Base-by-base conservation (phyloP, 2,888 invertebrate genomes). In the Axea sp. region DNA sequence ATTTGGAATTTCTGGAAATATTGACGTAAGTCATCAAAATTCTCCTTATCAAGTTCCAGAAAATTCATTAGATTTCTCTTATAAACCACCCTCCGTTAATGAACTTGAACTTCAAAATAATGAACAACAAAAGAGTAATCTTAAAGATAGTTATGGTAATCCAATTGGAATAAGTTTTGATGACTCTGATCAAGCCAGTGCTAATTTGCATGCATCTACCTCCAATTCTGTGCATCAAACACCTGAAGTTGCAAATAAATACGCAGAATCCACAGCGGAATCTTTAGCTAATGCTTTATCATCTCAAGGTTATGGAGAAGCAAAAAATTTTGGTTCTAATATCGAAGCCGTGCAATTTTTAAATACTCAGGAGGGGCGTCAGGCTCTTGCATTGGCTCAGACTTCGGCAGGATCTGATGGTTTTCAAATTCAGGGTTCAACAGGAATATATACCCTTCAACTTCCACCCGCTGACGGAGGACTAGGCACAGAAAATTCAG, bases 401-500 rank as follows among this genome's bases (percentile, higher is more conserved):
- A 69, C 81, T 1, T 72, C 80, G 0, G 79, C 81, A 4, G 82
- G 81, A 1, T 62, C 78, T 1, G 83, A 86, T 37, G 84, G 82
- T 1, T 86, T 87, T 59, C 86, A 87, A 69, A 82, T 87, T 41
- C 86, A 87, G 28, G 91, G 91, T 0, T 89, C 91, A 15, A 88
- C 90, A 8, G 92, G 92, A 0, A 90, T 91, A 1, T 95, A 94
- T 82, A 92, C 93, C 0, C 87, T 95, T 7, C 94, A 95, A 84
- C 94, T 95, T 43, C 94, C 94, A 81, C 89, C 93, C 0, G 92
- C 93, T 0, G 91, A 92, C 76, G 90, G 90, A 6, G 83, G 88
- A 81, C 80, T 85, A 0, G 89, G 84, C 76, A 89, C 89, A 0
- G 89, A 90, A 72, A 85, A 87, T 11, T 88, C 88, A 2, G 88